phyloP scores from a whole-genome alignment of 2,113 vertebrate species.

The Tapirus terrestris region DNA sequence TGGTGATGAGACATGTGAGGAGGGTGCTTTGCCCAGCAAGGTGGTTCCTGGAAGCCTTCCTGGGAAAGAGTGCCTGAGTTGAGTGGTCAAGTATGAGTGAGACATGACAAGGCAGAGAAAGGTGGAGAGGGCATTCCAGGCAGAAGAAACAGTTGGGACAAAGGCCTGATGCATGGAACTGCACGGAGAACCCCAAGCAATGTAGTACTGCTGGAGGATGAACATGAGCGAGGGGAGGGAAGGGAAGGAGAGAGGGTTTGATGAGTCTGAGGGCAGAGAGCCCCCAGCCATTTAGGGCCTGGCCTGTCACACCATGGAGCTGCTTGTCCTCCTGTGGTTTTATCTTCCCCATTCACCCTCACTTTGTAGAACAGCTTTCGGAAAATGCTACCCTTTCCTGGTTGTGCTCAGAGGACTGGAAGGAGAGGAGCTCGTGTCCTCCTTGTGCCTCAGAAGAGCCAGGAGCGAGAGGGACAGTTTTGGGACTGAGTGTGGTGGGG shows the following conservation, averaged over 20 bases:
- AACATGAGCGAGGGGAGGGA: not conserved
- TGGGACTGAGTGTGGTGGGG: not conserved
- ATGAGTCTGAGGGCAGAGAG: not conserved
- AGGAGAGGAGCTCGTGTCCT: not conserved
- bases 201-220: accelerated
- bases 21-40: not conserved
- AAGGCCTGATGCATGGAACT: not conserved
- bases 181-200: not conserved
- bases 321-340: not conserved
- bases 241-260: not conserved
- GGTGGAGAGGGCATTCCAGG: no score
- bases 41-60: not conserved
- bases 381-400: not conserved
- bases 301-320: not conserved
- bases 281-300: not conserved
- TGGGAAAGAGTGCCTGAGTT: not conserved
- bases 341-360: not conserved
- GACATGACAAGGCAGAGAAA: not conserved
- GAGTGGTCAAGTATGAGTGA: not conserved
- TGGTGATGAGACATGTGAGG: not conserved
- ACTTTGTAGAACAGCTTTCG: not conserved
- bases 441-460: not conserved
- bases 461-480: not conserved
- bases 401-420: not conserved
- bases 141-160: not conserved